Percentiles rank a stretch among this genome's conserved stretches.
These are phyloP conservation scores for Drosophila anomelani DNA, from an alignment of 2,888 invertebrate species.

Conservation along the genomic window DNA sequence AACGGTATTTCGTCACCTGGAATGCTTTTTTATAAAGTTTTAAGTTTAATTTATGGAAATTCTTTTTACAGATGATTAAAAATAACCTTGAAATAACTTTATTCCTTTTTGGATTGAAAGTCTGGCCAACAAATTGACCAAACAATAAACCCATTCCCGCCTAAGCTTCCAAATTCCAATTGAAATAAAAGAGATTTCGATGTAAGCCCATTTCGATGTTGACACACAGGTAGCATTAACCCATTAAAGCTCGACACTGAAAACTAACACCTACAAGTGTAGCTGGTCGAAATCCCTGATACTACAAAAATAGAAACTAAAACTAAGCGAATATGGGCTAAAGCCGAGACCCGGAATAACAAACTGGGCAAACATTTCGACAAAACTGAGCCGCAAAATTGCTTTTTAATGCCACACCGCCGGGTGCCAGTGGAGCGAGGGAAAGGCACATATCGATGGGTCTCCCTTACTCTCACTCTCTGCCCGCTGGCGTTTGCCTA, in stretches of 20 bases:
- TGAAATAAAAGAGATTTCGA: conserved; percentile 1
- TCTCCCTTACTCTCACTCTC: neutral
- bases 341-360: conserved; percentile 37
- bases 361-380: conserved; percentile 52
- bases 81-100: too few relatives aligned
- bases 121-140: neutral
- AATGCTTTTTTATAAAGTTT: neutral
- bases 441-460: conserved; percentile 3
- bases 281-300: conserved; percentile 7
- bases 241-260: conserved; percentile 25
- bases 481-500: conserved; percentile 37
- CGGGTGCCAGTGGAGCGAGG: neutral
- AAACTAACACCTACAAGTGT: conserved; percentile 30
- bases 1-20: conserved; percentile 3
- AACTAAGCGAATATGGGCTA: conserved; percentile 21
- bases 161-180: neutral
- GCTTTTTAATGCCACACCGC: conserved; percentile 62
- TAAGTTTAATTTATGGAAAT: too few relatives aligned
- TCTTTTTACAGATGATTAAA: too few relatives aligned
- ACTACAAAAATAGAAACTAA: conserved; percentile 20
- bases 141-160: neutral
- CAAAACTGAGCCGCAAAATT: conserved; percentile 69
- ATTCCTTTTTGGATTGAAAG: neutral
- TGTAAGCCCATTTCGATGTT: conserved; percentile 28
- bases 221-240: conserved; percentile 32